Percentiles rank a stretch among this genome's conserved stretches.
phyloP scores from a whole-genome alignment of 2,113 vertebrate species.

The Chiloscyllium plagiosum region DNA sequence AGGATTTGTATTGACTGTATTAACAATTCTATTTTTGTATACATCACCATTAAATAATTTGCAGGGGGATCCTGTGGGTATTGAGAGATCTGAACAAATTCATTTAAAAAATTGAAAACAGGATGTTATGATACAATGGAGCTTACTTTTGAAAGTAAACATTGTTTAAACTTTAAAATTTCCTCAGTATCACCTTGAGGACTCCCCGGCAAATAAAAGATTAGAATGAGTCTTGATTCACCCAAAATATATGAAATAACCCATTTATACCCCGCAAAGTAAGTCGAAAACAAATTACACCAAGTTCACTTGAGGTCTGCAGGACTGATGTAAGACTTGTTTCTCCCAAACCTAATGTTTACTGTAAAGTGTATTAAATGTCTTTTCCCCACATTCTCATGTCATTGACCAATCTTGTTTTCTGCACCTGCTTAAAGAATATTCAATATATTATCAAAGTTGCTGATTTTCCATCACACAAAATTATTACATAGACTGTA shows the following conservation, averaged over 20 bases:
- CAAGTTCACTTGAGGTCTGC: neutral
- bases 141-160: neutral
- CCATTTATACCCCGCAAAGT: neutral
- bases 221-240: neutral
- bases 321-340: neutral
- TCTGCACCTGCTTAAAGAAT: neutral
- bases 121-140: neutral
- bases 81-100: neutral
- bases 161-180: neutral
- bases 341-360: neutral
- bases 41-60: neutral
- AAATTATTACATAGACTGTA: neutral
- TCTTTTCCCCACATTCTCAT: neutral
- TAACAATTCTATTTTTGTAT: neutral
- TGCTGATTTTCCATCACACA: neutral
- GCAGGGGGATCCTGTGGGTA: neutral
- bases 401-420: neutral
- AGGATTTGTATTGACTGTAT: neutral
- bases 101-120: neutral
- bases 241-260: neutral
- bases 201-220: neutral
- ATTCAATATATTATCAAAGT: neutral
- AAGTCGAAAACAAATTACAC: neutral
- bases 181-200: neutral
- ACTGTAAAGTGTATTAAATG: neutral